A percentile compares a stretch with the other conserved stretches of the same genome.
phyloP scores from a whole-genome alignment of 1,140 invertebrate genomes.

The Armadillidium nasatum region DNA sequence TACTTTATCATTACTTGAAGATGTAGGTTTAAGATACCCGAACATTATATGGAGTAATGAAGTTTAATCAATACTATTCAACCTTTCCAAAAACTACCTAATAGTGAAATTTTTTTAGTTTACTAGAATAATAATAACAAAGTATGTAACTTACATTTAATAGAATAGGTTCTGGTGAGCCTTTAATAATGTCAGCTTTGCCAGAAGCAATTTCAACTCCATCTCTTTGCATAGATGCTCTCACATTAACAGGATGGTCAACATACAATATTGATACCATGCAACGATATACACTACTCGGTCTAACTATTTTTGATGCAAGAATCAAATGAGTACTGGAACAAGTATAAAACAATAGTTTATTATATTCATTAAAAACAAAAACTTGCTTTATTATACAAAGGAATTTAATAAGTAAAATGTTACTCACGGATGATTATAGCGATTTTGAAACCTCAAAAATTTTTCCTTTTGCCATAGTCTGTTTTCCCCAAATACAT shows the following conservation, averaged over 20 bases:
- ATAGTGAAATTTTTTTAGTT: too few relatives aligned
- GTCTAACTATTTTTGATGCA: conserved; percentile 49
- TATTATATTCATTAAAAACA: not conserved
- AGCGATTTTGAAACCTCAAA: not conserved
- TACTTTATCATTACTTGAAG: too few relatives aligned
- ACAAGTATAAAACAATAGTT: not conserved
- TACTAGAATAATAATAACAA: too few relatives aligned
- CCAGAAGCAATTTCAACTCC: conserved; percentile 49
- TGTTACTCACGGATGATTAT: not conserved
- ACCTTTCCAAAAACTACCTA: too few relatives aligned
- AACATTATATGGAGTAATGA: too few relatives aligned
- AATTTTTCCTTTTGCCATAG: not conserved
- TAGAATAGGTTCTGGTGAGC: conserved; percentile 47
- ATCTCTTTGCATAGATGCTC: conserved; percentile 49
- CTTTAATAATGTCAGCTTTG: conserved; percentile 43
- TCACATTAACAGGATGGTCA: conserved; percentile 45
- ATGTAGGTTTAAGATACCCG: too few relatives aligned
- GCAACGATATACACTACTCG: conserved; percentile 49
- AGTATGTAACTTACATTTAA: conserved; percentile 47
- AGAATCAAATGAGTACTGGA: conserved; percentile 50
- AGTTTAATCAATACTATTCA: too few relatives aligned
- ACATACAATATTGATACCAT: conserved; percentile 47
- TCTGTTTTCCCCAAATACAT: not conserved
- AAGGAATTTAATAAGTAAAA: not conserved
- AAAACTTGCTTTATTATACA: not conserved